Conservation (phyloP, 2,113 vertebrate genomes). For the Burhinus bistriatus region DNA sequence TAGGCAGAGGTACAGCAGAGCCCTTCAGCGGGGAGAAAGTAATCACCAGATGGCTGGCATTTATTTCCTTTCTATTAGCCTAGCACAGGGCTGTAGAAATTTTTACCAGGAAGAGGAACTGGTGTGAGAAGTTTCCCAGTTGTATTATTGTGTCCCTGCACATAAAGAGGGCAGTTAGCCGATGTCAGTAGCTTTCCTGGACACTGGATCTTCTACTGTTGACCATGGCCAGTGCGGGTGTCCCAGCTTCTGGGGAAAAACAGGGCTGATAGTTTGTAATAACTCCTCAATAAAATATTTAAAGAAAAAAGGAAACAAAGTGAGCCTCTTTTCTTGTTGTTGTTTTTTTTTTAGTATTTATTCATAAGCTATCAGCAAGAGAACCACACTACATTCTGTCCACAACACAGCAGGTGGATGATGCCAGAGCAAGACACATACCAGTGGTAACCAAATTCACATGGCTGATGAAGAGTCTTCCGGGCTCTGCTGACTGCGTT, state of each 20-base stretch:
- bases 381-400: not conserved
- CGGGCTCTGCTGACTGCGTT: rapidly evolving
- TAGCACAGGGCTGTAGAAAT: not conserved
- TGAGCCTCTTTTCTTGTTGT: not conserved
- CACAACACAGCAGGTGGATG: not conserved
- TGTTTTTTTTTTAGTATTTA: not conserved
- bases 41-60: not conserved
- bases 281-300: conserved; percentile 1
- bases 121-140: not conserved
- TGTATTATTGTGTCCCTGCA: not conserved
- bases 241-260: not conserved
- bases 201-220: not conserved
- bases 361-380: not conserved
- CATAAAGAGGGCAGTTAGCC: not conserved
- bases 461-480: not conserved
- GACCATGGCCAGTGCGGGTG: not conserved
- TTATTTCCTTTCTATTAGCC: not conserved
- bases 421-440: not conserved
- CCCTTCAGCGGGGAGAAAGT: not conserved
- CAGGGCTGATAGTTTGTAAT: not conserved
- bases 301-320: not conserved
- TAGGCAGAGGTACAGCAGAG: not conserved
- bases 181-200: not conserved
- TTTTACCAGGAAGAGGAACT: not conserved
- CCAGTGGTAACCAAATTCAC: not conserved